Evolutionary conservation across 2,797 vertebrate species (phyloP).

Genomic region (Alectoris magna): DNA sequence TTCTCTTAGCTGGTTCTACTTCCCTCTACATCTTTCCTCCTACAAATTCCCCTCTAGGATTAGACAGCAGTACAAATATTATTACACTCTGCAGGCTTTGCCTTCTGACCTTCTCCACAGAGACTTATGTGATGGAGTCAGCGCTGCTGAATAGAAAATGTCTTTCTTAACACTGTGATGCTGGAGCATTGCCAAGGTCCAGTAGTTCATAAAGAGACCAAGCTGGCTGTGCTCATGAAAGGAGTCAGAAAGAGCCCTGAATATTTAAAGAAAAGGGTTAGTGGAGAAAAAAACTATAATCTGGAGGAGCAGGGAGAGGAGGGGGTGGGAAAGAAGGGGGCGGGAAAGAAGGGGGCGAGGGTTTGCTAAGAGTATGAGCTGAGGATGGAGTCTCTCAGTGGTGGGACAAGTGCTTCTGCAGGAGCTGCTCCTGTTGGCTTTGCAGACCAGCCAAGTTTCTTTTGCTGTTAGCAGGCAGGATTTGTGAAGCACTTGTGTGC

Average conservation of each 20-base stretch:
- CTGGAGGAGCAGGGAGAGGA: neutral
- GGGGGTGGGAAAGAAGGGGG: neutral
- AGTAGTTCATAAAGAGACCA: constrained; percentile 42
- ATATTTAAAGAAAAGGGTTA: neutral
- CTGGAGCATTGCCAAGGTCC: constrained; percentile 31
- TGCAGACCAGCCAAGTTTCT: neutral
- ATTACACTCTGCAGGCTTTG: constrained; percentile 49
- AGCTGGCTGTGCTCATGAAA: neutral
- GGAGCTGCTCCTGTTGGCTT: neutral
- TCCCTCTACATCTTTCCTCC: neutral
- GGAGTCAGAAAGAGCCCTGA: neutral
- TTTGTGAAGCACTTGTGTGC: fast-evolving
- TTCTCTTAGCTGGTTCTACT: constrained; percentile 38
- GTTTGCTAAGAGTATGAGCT: neutral
- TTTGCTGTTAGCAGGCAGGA: neutral
- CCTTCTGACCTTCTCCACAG: constrained; percentile 49
- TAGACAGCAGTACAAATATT: constrained; percentile 53
- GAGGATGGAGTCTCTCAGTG: neutral
- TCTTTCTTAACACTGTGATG: constrained; percentile 20
- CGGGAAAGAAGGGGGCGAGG: neutral
- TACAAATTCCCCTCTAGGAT: constrained; percentile 28
- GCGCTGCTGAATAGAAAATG: constrained; percentile 35
- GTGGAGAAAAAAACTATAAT: neutral
- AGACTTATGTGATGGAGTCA: constrained; percentile 26
- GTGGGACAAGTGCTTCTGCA: neutral